Conservation (phyloP, 2,888 invertebrate genomes). For the Coleophora deauratella region DNA sequence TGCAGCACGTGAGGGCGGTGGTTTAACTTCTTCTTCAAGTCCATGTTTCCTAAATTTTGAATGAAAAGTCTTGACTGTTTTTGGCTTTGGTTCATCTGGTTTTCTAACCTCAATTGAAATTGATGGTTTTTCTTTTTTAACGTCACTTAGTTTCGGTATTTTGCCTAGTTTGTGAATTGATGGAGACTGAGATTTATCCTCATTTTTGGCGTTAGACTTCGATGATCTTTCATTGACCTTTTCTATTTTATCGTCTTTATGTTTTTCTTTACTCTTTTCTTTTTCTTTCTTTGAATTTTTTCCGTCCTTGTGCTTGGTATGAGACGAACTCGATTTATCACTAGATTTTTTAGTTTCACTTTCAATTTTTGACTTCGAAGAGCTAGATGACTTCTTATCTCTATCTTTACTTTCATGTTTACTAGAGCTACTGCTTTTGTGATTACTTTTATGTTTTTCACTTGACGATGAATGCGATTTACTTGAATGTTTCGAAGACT, state of each 20-base stretch:
- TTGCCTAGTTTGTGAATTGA: constrained; percentile 83
- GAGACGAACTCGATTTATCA: constrained; percentile 44
- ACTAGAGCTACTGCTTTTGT: constrained; percentile 46
- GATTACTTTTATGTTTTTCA: constrained; percentile 47
- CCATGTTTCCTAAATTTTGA: constrained; percentile 95
- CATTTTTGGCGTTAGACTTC: constrained; percentile 75
- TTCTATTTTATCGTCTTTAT: constrained; percentile 20
- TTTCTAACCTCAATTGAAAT: constrained; percentile 88
- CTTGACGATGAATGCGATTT: constrained; percentile 49
- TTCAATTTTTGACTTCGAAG: constrained; percentile 55
- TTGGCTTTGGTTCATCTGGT: constrained; percentile 81
- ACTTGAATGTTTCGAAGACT: constrained; percentile 52
- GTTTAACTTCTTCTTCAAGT: constrained; percentile 88
- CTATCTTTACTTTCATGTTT: constrained; percentile 47
- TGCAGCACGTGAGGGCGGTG: constrained; percentile 84
- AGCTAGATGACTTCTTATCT: constrained; percentile 44
- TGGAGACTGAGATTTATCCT: constrained; percentile 78
- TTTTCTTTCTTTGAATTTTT: constrained; percentile 28
- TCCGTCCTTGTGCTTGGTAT: constrained; percentile 47
- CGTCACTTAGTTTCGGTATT: constrained; percentile 81
- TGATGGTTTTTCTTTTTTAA: constrained; percentile 80
- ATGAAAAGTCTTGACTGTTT: constrained; percentile 93
- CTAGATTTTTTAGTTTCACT: constrained; percentile 40
- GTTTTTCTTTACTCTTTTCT: constrained; percentile 17
- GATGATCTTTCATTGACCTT: constrained; percentile 32